phyloP scores from a whole-genome alignment of 2,888 invertebrate species.

The Drosophila macrothrix region DNA sequence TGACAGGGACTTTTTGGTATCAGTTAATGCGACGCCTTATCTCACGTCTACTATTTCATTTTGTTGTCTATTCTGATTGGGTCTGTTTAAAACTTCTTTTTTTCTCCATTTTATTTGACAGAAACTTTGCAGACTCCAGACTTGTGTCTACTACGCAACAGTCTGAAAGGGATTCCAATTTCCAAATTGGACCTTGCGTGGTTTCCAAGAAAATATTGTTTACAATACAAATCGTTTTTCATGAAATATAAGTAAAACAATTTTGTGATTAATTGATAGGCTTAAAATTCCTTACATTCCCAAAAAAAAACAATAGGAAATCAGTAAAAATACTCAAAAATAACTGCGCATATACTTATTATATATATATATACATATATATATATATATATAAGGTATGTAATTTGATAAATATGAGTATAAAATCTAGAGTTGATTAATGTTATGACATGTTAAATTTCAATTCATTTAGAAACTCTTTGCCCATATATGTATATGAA shows the following conservation, averaged over 20 bases:
- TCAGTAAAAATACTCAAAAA: background rate
- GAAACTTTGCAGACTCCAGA: conserved; percentile 14
- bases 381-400: too few relatives aligned
- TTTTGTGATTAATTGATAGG: background rate
- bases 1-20: conserved; percentile 21
- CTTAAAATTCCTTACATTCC: background rate
- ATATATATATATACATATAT: too few relatives aligned
- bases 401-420: background rate
- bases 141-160: background rate
- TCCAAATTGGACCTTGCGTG: background rate
- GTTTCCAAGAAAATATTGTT: background rate
- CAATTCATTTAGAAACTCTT: background rate
- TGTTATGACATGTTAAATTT: background rate
- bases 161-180: background rate
- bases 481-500: background rate
- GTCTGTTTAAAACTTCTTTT: conserved; percentile 2
- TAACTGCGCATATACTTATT: too few relatives aligned
- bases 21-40: conserved; percentile 54
- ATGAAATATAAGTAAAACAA: background rate
- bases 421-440: background rate
- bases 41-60: conserved; percentile 35
- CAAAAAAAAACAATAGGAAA: background rate
- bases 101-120: background rate
- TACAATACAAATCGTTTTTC: background rate
- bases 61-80: background rate